Percentiles rank a stretch among this genome's conserved stretches.
Conservation (phyloP, 1,140 invertebrate genomes). For the Trypoxylus dichotomus region DNA sequence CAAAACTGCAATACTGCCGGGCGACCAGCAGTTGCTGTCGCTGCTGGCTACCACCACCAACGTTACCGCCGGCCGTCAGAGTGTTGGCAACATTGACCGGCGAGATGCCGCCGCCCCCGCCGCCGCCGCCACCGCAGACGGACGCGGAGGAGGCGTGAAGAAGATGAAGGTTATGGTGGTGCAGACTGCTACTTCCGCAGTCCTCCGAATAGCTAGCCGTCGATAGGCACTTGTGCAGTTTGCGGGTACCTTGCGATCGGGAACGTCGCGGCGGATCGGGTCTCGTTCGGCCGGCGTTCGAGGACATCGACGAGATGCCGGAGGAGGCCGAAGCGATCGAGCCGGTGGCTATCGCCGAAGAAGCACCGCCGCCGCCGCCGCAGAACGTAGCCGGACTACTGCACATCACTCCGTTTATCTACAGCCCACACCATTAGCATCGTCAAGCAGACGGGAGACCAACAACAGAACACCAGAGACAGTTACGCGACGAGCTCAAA, state of each 20-base stretch:
- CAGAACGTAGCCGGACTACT: conserved; percentile 38
- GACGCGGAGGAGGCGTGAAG: background rate
- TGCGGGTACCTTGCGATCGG: conserved; percentile 87
- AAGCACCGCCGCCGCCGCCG: background rate
- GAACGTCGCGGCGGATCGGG: conserved; percentile 63
- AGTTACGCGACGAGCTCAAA: background rate
- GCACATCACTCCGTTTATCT: conserved; percentile 53
- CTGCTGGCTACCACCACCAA: conserved; percentile 54
- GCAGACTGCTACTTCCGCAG: conserved; percentile 52
- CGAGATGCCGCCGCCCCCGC: conserved; percentile 56
- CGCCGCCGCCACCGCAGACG: conserved; percentile 49
- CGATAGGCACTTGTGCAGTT: conserved; percentile 84
- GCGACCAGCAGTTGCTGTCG: conserved; percentile 70
- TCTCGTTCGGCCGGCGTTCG: conserved; percentile 44
- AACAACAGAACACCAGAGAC: background rate
- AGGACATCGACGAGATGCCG: conserved; percentile 38
- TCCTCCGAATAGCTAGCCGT: conserved; percentile 75
- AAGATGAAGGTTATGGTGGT: conserved; percentile 41
- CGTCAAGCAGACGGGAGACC: background rate
- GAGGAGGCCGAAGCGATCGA: conserved; percentile 43
- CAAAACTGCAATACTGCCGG: conserved; percentile 91
- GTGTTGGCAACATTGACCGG: conserved; percentile 35
- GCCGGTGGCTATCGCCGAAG: conserved; percentile 28
- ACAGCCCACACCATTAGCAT: conserved; percentile 11
- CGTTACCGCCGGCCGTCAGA: conserved; percentile 42